Conservation (phyloP, 2,113 vertebrate species). For the Pangasianodon gigas region DNA sequence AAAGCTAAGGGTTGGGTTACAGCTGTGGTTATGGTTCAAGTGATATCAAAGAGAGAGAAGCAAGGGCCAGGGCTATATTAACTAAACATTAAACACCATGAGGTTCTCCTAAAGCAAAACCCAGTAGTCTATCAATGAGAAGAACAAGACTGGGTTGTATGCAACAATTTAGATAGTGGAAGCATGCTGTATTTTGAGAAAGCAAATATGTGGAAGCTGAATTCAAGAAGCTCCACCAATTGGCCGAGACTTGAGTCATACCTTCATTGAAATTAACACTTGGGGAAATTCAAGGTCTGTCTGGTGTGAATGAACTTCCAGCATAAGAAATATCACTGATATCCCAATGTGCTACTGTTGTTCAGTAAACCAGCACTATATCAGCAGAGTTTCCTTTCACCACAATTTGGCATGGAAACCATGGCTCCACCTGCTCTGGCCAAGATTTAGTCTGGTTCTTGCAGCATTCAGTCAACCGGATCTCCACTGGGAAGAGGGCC, state of each 20-base stretch:
- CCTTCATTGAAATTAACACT: neutral
- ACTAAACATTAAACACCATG: slow-evolving; percentile 48
- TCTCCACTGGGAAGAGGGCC: slow-evolving; percentile 30
- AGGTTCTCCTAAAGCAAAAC: slow-evolving; percentile 33
- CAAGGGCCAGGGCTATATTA: slow-evolving; percentile 26
- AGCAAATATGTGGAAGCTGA: neutral
- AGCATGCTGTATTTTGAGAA: neutral
- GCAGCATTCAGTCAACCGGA: slow-evolving; percentile 39
- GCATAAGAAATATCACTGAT: neutral
- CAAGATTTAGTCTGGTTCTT: slow-evolving; percentile 24
- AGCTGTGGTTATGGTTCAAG: slow-evolving; percentile 48
- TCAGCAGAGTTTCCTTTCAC: slow-evolving; percentile 7
- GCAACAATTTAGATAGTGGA: neutral
- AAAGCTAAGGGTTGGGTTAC: slow-evolving; percentile 53
- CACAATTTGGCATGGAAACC: slow-evolving; percentile 18
- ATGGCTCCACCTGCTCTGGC: slow-evolving; percentile 34
- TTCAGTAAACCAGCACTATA: neutral
- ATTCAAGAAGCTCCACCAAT: neutral
- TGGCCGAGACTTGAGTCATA: neutral
- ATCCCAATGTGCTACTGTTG: neutral
- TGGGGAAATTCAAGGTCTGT: neutral
- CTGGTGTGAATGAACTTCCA: neutral
- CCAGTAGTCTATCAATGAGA: neutral
- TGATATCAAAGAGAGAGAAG: slow-evolving; percentile 34
- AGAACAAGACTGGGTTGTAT: neutral